Conservation (phyloP, 2,797 vertebrate genomes). For the Myotis vivesi region DNA sequence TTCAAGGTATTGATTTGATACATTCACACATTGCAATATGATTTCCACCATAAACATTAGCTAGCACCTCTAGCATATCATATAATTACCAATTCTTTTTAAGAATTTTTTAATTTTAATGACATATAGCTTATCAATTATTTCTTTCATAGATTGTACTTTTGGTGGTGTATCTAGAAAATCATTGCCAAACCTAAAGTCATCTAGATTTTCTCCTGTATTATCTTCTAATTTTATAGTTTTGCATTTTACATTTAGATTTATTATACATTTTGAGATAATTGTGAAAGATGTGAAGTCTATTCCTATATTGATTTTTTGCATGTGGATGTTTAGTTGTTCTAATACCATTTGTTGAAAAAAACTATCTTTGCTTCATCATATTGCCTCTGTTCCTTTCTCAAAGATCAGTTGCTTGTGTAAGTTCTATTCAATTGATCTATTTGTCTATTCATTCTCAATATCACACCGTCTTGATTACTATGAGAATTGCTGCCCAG, state of each 20-base stretch:
- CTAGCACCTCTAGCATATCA: not conserved
- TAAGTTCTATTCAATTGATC: not conserved
- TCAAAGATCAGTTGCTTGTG: not conserved
- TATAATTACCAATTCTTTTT: not conserved
- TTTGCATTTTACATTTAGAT: slow-evolving; percentile 40
- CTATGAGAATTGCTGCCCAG: not conserved
- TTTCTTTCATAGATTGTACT: not conserved
- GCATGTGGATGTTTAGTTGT: not conserved
- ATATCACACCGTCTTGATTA: not conserved
- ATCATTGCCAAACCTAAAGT: not conserved
- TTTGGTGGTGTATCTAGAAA: not conserved
- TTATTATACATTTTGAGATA: not conserved
- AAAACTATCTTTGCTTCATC: not conserved
- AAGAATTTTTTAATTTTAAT: slow-evolving; percentile 16
- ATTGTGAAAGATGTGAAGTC: not conserved
- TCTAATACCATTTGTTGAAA: not conserved
- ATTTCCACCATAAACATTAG: not conserved
- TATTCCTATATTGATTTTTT: not conserved
- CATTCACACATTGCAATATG: not conserved
- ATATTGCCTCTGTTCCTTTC: not conserved
- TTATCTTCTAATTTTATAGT: not conserved
- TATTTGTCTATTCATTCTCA: not conserved
- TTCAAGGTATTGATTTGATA: not conserved
- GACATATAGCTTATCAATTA: not conserved
- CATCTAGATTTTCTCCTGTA: slow-evolving; percentile 21